Evolutionary conservation across 1,140 invertebrate species (phyloP), one percentile per base, ranked within the genome.

Genomic region (Hyles euphorbiae): DNA sequence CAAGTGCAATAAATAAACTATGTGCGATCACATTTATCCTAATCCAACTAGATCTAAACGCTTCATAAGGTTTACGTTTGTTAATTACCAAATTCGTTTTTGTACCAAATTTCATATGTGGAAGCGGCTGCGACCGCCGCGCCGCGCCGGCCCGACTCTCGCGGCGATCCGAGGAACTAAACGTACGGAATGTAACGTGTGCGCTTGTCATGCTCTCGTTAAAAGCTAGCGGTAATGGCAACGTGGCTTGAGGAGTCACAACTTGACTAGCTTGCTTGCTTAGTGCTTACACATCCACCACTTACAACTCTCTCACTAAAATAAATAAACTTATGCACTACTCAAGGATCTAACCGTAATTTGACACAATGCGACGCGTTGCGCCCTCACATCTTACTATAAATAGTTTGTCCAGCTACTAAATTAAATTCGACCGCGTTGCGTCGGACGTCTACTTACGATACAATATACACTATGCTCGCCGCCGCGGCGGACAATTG

Each of bases 181-280:
- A 64, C 57, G 63, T 73, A 70, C 47, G 64, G 65, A 63, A 63
- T 58, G 61, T 53, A 9, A 51, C 44, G 58, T 53, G 48, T 67
- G 60, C 56, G 59, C 56, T 68, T 70, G 66, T 79, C 72, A 72
- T 75, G 72, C 61, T 65, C 65, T 69, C 51, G 56, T 64, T 71
- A 65, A 61, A 63, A 70, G 74, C 70, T 76, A 77, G 78, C 64
- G 72, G 74, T 69, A 76, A 81, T 83, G 76, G 82, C 81, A 81
- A 78, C 74, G 74, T 78, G 79, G 76, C 74, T 72, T 64, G 65
- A 57, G 65, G 59, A 48, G 56, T 80, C 81, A 74, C 84, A 60
- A 67, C 67, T 70, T 88, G 85, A 88, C 85, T 88, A 88, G 85
- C 85, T 85, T 76, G 72, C 76, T 88, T 86, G 83, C 81, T 84